A percentile compares a stretch with the other conserved stretches of the same genome.
phyloP scores from a whole-genome alignment of 2,113 vertebrate genomes.

The Callopanchax toddi region DNA sequence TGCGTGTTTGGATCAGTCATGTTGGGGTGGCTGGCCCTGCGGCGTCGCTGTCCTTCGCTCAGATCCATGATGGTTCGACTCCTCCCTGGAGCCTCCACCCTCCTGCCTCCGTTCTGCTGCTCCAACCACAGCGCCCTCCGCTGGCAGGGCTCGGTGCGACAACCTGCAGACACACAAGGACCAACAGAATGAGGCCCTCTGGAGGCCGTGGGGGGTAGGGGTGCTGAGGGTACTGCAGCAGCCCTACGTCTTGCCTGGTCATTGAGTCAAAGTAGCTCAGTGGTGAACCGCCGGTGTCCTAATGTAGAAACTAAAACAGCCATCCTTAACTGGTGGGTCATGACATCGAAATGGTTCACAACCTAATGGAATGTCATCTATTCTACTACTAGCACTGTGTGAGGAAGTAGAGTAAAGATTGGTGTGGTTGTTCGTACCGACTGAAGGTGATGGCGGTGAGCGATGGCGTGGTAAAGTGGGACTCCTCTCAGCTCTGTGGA shows the following conservation, averaged over 20 bases:
- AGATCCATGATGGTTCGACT: conserved; percentile 66
- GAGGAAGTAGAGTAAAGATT: neutral
- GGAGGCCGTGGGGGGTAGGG: no score
- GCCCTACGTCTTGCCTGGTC: no score
- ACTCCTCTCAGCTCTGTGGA: conserved; percentile 72
- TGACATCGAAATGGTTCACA: no score
- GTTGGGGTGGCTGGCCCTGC: conserved; percentile 73
- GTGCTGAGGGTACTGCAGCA: no score
- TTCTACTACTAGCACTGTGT: no score
- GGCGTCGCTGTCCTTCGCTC: conserved; percentile 46
- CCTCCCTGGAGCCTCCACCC: conserved; percentile 45
- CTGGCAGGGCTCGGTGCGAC: conserved; percentile 75
- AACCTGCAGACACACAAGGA: conserved; percentile 49
- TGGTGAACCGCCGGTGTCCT: no score
- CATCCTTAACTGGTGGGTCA: no score
- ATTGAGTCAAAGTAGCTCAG: no score
- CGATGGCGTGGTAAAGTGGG: conserved; percentile 62
- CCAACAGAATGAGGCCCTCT: no score
- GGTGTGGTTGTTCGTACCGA: conserved; percentile 34
- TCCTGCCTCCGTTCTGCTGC: conserved; percentile 45
- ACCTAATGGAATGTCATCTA: no score
- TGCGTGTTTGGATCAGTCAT: conserved; percentile 16
- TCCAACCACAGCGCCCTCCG: conserved; percentile 71
- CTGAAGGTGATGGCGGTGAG: conserved; percentile 39
- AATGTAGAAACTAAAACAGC: no score